Conservation (phyloP, 2,797 vertebrate genomes). For the Dermochelys coriacea region DNA sequence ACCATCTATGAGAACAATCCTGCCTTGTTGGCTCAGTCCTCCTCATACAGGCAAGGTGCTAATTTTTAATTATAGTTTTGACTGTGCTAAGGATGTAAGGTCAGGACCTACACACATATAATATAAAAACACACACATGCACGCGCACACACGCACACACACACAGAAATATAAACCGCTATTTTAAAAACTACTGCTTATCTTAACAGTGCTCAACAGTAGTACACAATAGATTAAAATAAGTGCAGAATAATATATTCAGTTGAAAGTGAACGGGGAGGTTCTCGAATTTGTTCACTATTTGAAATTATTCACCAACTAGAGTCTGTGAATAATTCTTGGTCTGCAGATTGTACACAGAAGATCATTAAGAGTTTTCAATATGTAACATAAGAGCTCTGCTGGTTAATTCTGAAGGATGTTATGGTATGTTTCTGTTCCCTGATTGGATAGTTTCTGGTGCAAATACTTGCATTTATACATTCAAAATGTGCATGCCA, state of each 20-base stretch:
- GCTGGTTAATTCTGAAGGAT: neutral
- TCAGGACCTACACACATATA: neutral
- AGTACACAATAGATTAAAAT: neutral
- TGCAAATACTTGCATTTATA: neutral
- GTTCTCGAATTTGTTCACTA: neutral
- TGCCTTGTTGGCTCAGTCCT: neutral
- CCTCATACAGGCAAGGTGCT: neutral
- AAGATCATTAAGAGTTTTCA: neutral
- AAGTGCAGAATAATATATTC: neutral
- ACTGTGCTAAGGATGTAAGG: neutral
- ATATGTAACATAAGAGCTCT: accelerated
- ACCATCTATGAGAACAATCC: neutral
- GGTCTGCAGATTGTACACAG: neutral
- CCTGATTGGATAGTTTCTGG: neutral
- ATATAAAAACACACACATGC: no score
- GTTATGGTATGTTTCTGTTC: neutral
- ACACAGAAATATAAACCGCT: neutral
- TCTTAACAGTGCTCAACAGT: neutral
- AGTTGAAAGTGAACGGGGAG: neutral
- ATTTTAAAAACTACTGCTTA: neutral
- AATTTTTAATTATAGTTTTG: neutral
- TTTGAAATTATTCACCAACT: neutral
- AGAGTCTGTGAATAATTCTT: neutral
- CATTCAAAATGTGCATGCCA: neutral
- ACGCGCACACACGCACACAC: neutral